These are phyloP conservation scores for Antechinus flavipes DNA, from an alignment of 2,113 vertebrate species.

Conservation along the genomic window DNA sequence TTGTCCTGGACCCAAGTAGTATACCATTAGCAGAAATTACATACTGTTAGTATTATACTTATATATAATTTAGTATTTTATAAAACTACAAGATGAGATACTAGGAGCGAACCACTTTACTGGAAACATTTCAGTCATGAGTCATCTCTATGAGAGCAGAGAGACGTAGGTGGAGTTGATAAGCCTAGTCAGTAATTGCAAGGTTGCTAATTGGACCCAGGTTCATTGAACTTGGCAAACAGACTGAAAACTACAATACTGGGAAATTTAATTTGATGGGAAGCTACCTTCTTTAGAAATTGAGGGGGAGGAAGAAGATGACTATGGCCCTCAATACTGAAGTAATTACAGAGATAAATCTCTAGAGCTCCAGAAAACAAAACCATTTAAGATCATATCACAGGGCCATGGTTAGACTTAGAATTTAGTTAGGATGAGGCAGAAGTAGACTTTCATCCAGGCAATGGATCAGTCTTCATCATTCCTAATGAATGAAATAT, in stretches of 20 bases:
- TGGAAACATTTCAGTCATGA: neutral
- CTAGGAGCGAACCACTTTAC: neutral
- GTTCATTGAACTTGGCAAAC: neutral
- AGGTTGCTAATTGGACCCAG: neutral
- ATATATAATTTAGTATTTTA: neutral
- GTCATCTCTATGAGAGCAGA: neutral
- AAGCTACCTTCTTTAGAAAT: neutral
- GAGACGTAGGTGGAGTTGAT: neutral
- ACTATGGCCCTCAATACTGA: neutral
- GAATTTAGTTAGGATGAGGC: neutral
- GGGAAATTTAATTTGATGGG: neutral
- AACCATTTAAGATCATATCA: neutral
- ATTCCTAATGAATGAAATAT: neutral
- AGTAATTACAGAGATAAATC: neutral
- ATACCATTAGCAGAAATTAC: neutral
- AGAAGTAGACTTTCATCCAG: neutral
- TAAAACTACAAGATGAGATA: neutral
- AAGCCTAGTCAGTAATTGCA: neutral
- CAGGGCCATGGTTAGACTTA: neutral
- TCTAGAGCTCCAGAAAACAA: neutral
- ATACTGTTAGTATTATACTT: neutral
- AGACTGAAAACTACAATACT: neutral
- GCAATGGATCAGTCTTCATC: neutral
- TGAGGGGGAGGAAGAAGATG: neutral
- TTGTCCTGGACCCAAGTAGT: neutral